Conservation (phyloP, 1,140 invertebrate genomes). For the Camponotus vicinus region DNA sequence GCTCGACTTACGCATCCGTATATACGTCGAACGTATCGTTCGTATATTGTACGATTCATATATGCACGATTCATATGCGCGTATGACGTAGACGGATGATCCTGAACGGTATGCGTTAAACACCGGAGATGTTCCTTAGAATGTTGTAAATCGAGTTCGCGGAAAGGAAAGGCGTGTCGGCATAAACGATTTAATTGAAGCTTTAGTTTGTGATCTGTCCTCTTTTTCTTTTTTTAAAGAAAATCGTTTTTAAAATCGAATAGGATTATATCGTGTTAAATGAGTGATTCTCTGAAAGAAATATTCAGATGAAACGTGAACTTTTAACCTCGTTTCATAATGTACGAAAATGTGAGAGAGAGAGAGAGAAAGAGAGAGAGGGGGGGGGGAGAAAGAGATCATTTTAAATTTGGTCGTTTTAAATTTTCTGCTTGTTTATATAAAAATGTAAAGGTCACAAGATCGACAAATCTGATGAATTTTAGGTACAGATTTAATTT, state of each 20-base stretch:
- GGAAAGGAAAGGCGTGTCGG: not conserved
- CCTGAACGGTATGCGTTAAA: not conserved
- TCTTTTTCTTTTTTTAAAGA: too few species aligned
- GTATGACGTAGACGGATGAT: not conserved
- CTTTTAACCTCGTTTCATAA: not conserved
- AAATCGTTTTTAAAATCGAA: constrained; percentile 18
- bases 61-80: constrained; percentile 43
- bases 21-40: constrained; percentile 35
- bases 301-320: not conserved
- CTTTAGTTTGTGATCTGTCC: not conserved
- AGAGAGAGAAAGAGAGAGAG: too few species aligned
- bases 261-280: not conserved
- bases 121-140: not conserved
- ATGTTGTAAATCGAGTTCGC: not conserved
- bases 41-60: constrained; percentile 50
- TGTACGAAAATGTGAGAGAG: not conserved
- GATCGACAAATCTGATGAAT: not conserved
- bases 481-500: not conserved
- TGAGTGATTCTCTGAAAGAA: not conserved
- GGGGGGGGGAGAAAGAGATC: too few species aligned
- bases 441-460: not conserved
- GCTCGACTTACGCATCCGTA: constrained; percentile 54
- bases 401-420: not conserved
- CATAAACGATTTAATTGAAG: not conserved
- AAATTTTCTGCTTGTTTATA: not conserved